Base-by-base conservation (phyloP, 1,140 invertebrate species). In the Maniola jurtina region DNA sequence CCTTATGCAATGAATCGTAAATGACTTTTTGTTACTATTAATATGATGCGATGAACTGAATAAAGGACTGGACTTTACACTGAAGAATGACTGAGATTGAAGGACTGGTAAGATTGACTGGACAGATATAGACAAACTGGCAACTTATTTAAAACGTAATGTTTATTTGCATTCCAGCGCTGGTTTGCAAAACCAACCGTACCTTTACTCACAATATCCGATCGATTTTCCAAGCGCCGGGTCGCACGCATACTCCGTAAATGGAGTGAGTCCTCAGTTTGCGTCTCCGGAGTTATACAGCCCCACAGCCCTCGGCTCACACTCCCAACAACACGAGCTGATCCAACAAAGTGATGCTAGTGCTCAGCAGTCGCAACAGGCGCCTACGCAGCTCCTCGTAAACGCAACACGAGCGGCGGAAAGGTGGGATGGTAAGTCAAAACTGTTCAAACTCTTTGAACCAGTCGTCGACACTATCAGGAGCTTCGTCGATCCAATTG, bases 381-480 rank as follows among this genome's bases (percentile, higher is more conserved):
- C 88, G 71, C 81, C 88, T 6, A 77, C 83, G 14, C 73, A 88
- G 62, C 81, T 89, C 61, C 81, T 88, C 61, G 71, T 85, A 45
- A 92, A 92, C 77, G 70, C 78, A 25, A 92, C 91, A 16, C 75
- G 81, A 74, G 90, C 91, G 45, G 76, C 83, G 66, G 89, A 92
- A 75, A 73, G 91, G 82, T 92, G 91, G 91, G 91, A 92, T 72
- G 90, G 90, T 92, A 91, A 87, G 88, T 89, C 86, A 60, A 84
- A 80, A 79, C 75, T 90, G 65, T 79, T 82, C 64, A 83, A 80
- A 82, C 76, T 86, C 70, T 72, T 90, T 72, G 84, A 90, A 83
- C 88, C 88, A 58, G 70, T 90, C 66, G 70, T 89, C 62, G 77
- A 79, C 61, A 77, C 75, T 65, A 74, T 90, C 64, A 88, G 73